A percentile compares a stretch with the other conserved stretches of the same genome.
phyloP scores from a whole-genome alignment of 92 coral and sea anemone genomes.

The Phymanthus crucifer region DNA sequence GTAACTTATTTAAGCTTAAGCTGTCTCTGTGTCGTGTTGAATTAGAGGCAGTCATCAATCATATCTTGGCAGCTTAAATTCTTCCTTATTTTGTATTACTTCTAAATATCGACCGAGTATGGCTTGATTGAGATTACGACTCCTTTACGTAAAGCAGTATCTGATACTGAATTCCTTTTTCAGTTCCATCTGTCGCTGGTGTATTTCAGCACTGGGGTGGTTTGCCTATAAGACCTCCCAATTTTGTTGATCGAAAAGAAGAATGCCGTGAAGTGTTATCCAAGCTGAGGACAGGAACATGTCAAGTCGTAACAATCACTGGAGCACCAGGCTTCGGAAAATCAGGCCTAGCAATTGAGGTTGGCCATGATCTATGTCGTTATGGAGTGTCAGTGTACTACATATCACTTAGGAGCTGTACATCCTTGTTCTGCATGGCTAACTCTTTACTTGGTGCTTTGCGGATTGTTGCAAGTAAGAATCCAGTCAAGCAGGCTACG shows the following conservation, averaged over 20 bases:
- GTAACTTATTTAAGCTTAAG: not conserved
- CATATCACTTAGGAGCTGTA: slow-evolving; percentile 71
- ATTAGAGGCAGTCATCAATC: too few species aligned
- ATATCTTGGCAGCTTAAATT: too few species aligned
- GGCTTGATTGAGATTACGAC: too few species aligned
- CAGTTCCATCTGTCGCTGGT: slow-evolving; percentile 51
- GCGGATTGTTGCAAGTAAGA: slow-evolving; percentile 73
- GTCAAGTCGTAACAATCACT: slow-evolving; percentile 80
- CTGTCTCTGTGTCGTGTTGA: too few species aligned
- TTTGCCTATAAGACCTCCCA: slow-evolving; percentile 73
- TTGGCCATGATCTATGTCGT: slow-evolving; percentile 81
- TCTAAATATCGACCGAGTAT: too few species aligned
- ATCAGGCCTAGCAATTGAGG: slow-evolving; percentile 86
- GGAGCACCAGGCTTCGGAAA: slow-evolving; percentile 98
- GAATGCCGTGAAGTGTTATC: slow-evolving; percentile 64
- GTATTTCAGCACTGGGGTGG: slow-evolving; percentile 85
- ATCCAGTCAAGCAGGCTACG: slow-evolving; percentile 77
- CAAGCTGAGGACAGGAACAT: slow-evolving; percentile 59
- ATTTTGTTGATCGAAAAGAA: slow-evolving; percentile 88
- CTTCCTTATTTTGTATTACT: too few species aligned
- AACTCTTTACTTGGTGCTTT: slow-evolving; percentile 90
- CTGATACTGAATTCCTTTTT: not conserved
- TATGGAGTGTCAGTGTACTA: slow-evolving; percentile 67
- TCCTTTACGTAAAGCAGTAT: not conserved
- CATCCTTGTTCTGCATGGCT: slow-evolving; percentile 78